Evolutionary conservation across 2,797 vertebrate genomes (phyloP).

Genomic region (Cryptoprocta ferox): DNA sequence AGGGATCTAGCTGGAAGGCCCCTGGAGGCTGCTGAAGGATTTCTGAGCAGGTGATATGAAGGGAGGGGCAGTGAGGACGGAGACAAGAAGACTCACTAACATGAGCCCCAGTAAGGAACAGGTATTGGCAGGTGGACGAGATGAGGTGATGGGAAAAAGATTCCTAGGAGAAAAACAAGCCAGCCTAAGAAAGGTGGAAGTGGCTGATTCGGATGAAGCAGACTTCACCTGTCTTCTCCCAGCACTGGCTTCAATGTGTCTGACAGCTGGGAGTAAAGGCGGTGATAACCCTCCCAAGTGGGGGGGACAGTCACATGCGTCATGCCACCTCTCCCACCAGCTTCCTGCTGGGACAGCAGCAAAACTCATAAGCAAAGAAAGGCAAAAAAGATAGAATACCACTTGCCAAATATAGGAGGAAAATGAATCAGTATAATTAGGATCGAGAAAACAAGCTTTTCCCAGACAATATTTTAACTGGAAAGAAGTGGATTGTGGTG

Average conservation of each 20-base stretch:
- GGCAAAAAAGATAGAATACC: not conserved
- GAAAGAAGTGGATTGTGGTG: not conserved
- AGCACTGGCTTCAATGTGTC: not conserved
- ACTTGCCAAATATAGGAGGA: not conserved
- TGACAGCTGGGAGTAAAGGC: not conserved
- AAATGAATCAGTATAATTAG: not conserved
- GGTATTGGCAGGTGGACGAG: not conserved
- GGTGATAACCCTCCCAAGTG: not conserved
- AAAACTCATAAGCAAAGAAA: not conserved
- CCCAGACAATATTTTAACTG: not conserved
- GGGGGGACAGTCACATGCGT: not conserved
- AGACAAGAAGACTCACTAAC: not conserved
- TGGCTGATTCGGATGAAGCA: not conserved
- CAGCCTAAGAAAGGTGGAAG: not conserved
- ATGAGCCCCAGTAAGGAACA: not conserved
- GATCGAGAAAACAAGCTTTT: slow-evolving; percentile 26
- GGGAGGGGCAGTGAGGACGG: not conserved
- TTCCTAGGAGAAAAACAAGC: not conserved
- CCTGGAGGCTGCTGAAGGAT: not conserved
- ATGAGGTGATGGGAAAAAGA: not conserved
- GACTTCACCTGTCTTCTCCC: not conserved
- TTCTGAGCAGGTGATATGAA: not conserved
- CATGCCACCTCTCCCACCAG: not conserved
- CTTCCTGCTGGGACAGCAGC: not conserved
- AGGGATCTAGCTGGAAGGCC: not conserved